Evolutionary conservation across 2,888 invertebrate species (phyloP).

Genomic region (Apotomis turbidana): DNA sequence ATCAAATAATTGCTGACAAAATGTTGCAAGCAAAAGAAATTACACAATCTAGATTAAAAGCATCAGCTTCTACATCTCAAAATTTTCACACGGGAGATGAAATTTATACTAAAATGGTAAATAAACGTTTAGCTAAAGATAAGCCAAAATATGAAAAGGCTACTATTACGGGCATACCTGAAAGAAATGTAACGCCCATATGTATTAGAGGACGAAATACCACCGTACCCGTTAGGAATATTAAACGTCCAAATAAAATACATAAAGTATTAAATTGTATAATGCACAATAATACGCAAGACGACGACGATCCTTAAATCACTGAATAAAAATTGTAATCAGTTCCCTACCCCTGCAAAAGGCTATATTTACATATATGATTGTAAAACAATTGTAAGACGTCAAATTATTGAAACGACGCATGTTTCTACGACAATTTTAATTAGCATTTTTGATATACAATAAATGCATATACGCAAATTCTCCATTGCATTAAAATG

Average conservation of each 20-base stretch:
- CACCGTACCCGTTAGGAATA: conserved; percentile 2
- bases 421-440: too few species aligned
- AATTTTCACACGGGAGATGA: conserved; percentile 8
- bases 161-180: neutral
- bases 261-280: neutral
- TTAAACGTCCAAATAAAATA: conserved; percentile 7
- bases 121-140: conserved; percentile 11
- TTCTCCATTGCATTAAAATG: too few species aligned
- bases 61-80: neutral
- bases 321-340: neutral
- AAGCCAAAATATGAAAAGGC: conserved; percentile 18
- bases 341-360: too few species aligned
- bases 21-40: neutral
- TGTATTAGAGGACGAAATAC: neutral
- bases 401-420: too few species aligned
- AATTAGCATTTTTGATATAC: too few species aligned
- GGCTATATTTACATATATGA: too few species aligned
- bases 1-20: neutral
- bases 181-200: conserved; percentile 14
- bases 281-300: neutral
- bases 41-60: neutral
- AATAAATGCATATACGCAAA: too few species aligned
- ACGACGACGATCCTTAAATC: conserved; percentile 7
- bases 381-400: too few species aligned
- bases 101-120: conserved; percentile 10